phyloP scores from a whole-genome alignment of 1,140 invertebrate species.

The Rhagoletis zephyria region DNA sequence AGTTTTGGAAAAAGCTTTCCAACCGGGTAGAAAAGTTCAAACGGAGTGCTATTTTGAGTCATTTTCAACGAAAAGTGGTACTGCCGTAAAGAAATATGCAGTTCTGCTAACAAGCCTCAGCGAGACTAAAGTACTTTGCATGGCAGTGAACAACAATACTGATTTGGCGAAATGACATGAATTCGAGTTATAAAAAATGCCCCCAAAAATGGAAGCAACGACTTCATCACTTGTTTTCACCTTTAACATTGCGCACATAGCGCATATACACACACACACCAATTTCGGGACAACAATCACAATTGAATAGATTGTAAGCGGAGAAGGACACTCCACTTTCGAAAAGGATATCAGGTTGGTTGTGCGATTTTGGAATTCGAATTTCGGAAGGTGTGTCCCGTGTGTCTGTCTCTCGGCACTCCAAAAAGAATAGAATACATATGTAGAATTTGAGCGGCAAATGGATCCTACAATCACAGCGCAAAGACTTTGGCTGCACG shows the following conservation, averaged over 20 bases:
- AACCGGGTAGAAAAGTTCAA: too few species aligned
- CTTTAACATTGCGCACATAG: slow-evolving; percentile 51
- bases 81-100: too few species aligned
- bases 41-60: too few species aligned
- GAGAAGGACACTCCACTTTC: slow-evolving; percentile 22
- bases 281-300: not conserved
- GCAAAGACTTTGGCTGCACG: slow-evolving; percentile 53
- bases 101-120: too few species aligned
- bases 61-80: too few species aligned
- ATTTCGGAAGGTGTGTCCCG: slow-evolving; percentile 55
- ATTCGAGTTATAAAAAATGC: not conserved
- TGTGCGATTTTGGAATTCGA: slow-evolving; percentile 5
- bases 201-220: slow-evolving; percentile 66
- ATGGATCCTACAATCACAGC: not conserved
- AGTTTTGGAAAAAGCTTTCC: too few species aligned
- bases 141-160: too few species aligned
- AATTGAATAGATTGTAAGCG: not conserved
- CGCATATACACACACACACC: not conserved
- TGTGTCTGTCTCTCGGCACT: slow-evolving; percentile 42
- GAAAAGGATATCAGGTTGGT: slow-evolving; percentile 66
- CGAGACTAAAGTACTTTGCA: too few species aligned
- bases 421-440: not conserved
- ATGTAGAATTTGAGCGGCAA: slow-evolving; percentile 18
- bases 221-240: slow-evolving; percentile 73
- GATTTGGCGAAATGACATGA: too few species aligned